These are phyloP conservation scores for Microcaecilia unicolor DNA, from an alignment of 2,797 vertebrate species.

Conservation along the genomic window DNA sequence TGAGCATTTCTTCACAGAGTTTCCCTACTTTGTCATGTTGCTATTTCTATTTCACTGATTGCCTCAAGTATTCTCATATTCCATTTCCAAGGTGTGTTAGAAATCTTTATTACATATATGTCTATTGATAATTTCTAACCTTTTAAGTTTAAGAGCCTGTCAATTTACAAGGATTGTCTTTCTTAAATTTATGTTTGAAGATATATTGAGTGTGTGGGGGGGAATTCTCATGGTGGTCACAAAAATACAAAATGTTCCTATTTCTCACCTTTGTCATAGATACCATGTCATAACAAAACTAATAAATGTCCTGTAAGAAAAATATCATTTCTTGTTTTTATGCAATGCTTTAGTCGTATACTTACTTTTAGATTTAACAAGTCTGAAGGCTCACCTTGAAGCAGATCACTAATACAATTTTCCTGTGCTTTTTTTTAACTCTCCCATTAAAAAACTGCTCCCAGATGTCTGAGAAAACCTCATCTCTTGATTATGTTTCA, in stretches of 20 bases:
- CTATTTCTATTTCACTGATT: constrained; percentile 28
- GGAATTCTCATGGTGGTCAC: constrained; percentile 59
- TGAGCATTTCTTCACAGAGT: constrained; percentile 39
- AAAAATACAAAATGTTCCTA: constrained; percentile 61
- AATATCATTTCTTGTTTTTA: constrained; percentile 37
- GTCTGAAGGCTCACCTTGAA: no score
- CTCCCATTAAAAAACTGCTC: no score
- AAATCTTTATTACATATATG: no score
- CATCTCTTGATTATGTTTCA: no score
- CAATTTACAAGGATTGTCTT: constrained; percentile 30
- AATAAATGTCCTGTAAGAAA: constrained; percentile 49
- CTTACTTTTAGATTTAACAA: no score
- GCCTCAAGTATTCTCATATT: no score
- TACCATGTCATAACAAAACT: constrained; percentile 51
- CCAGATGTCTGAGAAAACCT: no score
- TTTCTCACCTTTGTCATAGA: constrained; percentile 55
- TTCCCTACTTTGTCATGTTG: constrained; percentile 29
- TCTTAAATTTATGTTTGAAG: constrained; percentile 57
- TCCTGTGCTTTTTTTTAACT: no score
- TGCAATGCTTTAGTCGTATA: no score
- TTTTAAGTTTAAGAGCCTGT: constrained; percentile 44
- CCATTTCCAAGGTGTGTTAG: no score
- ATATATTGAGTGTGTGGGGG: constrained; percentile 54
- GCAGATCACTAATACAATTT: no score
- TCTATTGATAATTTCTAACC: no score